phyloP scores from a whole-genome alignment of 2,888 invertebrate species.

The Mamestra brassicae region DNA sequence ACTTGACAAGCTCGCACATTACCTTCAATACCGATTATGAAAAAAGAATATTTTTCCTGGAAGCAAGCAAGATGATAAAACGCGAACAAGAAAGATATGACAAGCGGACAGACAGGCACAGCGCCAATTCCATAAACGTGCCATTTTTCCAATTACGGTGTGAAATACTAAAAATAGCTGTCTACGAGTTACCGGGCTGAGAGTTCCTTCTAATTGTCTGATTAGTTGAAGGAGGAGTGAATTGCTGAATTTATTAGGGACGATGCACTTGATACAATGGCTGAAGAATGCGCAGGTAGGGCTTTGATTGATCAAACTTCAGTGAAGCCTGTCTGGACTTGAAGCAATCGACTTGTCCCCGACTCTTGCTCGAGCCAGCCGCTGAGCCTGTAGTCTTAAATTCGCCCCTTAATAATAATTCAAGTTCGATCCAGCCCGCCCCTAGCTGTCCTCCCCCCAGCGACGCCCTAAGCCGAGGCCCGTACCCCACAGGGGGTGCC shows the following conservation, averaged over 20 bases:
- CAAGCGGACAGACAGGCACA: neutral
- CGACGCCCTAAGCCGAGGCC: too few relatives aligned
- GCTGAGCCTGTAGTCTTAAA: too few relatives aligned
- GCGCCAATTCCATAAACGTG: slow-evolving; percentile 33
- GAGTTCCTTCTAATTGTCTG: slow-evolving; percentile 14
- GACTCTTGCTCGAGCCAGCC: too few relatives aligned
- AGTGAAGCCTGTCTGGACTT: too few relatives aligned
- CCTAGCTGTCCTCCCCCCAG: too few relatives aligned
- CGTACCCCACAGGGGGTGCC: too few relatives aligned
- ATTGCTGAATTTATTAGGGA: neutral
- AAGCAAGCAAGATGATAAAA: slow-evolving; percentile 1
- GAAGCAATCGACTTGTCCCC: too few relatives aligned
- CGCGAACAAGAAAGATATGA: neutral
- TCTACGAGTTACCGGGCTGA: slow-evolving; percentile 4
- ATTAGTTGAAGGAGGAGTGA: slow-evolving; percentile 8
- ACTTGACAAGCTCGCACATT: slow-evolving; percentile 1
- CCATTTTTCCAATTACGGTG: slow-evolving; percentile 42
- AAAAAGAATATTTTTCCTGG: slow-evolving; percentile 7
- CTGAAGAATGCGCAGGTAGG: neutral
- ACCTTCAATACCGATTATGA: slow-evolving; percentile 1
- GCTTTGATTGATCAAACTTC: too few relatives aligned
- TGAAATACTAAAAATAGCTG: slow-evolving; percentile 40
- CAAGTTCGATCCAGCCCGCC: too few relatives aligned
- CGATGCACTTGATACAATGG: neutral
- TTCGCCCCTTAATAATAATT: too few relatives aligned